Base-by-base conservation (phyloP, 2,113 vertebrate genomes). In the Steatornis caripensis region DNA sequence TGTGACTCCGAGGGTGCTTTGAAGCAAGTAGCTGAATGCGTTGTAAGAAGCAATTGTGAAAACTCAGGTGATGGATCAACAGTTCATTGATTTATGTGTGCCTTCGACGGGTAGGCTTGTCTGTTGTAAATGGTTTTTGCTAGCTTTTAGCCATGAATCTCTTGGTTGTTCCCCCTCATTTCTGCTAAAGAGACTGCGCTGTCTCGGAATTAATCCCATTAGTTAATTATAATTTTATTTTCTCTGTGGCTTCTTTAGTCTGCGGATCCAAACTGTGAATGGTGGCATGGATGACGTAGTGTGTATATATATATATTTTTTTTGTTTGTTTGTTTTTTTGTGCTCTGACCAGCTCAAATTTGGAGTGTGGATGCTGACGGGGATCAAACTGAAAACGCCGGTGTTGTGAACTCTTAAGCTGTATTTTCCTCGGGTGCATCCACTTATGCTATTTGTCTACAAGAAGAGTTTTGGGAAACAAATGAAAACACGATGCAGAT, bases 61-160 rank as follows among this genome's bases (percentile, higher is more conserved):
- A 82, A 76, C 49, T 12, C 60, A 86, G 72, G 72, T 87, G 83
- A 81, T 94, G 84, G 65, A 91, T 95, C 89, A 94, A 82, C 69
- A 87, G 37, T 69, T 93, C 34, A 82, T 76, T 89, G 86, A 91
- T 71, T 92, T 92, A 20, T 69, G 23, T 34, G n/a, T 87, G 74
- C 43, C 54, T 92, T 53, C 80, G 58, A 84, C 84, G 71, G 37
- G 45, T 51, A 39, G 49, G 84, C 77, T 62, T 57, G 41, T 89
- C 72, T 91, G 21, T 51, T 68, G 69, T 32, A 72, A 88, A 71
- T 76, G 27, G 2, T 1, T 41, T 94, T 91, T 89, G 49, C 45
- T 75, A 91, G 89, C 37, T 93, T 75, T 92, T 72, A 90, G 84
- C 15, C 74, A 72, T 36, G 89, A 84, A 89, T 92, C 57, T 79